Percentiles rank a stretch among this genome's conserved stretches.
Evolutionary conservation across 2,888 invertebrate genomes (phyloP).

Genomic region (Lumbricus terrestris): DNA sequence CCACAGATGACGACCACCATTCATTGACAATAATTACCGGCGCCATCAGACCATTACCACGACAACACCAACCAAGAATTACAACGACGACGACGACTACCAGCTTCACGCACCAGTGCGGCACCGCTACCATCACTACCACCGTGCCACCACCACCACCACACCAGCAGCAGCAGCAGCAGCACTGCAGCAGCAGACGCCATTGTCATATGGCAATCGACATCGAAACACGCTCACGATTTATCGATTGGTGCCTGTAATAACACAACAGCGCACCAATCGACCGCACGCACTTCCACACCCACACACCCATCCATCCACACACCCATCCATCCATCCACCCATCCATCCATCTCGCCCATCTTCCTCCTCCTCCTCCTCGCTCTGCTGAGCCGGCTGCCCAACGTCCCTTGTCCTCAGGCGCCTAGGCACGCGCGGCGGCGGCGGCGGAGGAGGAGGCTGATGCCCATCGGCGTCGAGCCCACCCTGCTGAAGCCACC

Average conservation of each 20-base stretch:
- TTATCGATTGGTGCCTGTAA: slow-evolving; percentile 4
- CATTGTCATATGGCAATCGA: slow-evolving; percentile 6
- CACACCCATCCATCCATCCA: neutral
- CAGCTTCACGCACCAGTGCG: neutral
- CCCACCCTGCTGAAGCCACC: neutral
- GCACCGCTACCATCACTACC: too few relatives aligned
- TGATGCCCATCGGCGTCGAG: neutral
- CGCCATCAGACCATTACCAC: slow-evolving; percentile 14
- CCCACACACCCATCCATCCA: neutral
- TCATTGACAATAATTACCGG: neutral
- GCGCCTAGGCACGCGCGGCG: neutral
- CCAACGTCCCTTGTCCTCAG: neutral
- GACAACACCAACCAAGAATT: neutral
- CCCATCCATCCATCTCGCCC: neutral
- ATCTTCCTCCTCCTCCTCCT: slow-evolving; percentile 5
- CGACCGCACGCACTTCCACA: neutral
- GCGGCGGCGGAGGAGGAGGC: too few relatives aligned
- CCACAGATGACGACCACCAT: neutral
- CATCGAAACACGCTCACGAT: neutral
- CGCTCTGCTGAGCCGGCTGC: neutral
- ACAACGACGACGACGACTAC: neutral
- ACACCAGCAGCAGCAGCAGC: neutral
- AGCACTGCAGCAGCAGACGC: neutral
- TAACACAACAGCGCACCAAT: neutral
- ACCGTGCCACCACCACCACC: neutral